Evolutionary conservation across 2,888 invertebrate species (phyloP).

Genomic region (Pristionchus entomophagus): DNA sequence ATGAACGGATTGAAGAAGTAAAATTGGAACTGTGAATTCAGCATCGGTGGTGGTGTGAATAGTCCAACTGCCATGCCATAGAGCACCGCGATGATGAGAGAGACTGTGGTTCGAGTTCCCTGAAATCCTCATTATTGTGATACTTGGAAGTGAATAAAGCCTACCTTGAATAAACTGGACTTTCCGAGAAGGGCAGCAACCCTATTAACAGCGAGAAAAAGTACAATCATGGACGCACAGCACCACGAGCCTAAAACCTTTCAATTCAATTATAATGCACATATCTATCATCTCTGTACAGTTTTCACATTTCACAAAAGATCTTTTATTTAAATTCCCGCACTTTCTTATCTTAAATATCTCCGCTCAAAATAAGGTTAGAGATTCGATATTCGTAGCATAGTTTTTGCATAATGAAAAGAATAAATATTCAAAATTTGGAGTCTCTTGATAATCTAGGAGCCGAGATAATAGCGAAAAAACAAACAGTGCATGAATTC

Average conservation of each 20-base stretch:
- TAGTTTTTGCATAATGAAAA: too few relatives aligned
- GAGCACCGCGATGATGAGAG: background rate
- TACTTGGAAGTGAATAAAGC: background rate
- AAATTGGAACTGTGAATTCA: constrained; percentile 12
- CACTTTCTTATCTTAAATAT: too few relatives aligned
- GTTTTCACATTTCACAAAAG: too few relatives aligned
- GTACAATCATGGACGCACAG: background rate
- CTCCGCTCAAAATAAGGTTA: too few relatives aligned
- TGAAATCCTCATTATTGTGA: background rate
- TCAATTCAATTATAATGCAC: too few relatives aligned
- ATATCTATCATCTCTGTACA: too few relatives aligned
- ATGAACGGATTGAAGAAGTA: constrained; percentile 41
- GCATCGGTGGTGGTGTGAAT: constrained; percentile 5
- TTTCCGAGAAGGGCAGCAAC: background rate
- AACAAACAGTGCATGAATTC: too few relatives aligned
- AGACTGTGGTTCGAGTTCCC: background rate
- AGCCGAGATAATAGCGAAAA: too few relatives aligned
- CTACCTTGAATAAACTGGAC: background rate
- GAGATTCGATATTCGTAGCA: too few relatives aligned
- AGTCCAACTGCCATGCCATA: background rate
- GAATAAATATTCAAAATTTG: too few relatives aligned
- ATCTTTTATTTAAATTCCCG: too few relatives aligned
- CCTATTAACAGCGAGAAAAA: background rate
- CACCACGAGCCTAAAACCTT: background rate
- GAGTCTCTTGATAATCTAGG: too few relatives aligned